phyloP scores from a whole-genome alignment of 1,140 invertebrate species.

The Caligus rogercresseyi region DNA sequence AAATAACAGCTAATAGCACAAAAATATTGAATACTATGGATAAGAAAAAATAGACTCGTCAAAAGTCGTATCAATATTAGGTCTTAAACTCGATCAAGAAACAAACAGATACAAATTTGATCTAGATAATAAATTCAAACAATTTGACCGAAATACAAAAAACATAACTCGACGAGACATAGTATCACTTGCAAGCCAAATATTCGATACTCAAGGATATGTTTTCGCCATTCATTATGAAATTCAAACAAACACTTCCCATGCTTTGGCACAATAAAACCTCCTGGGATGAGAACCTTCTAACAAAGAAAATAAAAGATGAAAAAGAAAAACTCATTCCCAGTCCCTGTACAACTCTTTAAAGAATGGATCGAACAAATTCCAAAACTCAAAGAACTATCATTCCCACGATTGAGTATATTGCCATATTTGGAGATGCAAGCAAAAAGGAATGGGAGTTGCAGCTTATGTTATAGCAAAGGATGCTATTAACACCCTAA shows the following conservation, averaged over 20 bases:
- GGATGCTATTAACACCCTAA: neutral
- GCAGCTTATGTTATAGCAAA: neutral
- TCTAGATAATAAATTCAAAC: slow-evolving; percentile 6
- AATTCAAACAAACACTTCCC: neutral
- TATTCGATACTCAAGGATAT: slow-evolving; percentile 4
- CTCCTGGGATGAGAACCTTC: slow-evolving; percentile 5
- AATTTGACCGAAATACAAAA: neutral
- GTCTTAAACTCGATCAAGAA: neutral
- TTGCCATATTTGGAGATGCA: neutral
- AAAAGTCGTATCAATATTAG: neutral
- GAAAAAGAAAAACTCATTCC: neutral
- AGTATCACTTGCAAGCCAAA: neutral
- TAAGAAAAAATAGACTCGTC: neutral
- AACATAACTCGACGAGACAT: neutral
- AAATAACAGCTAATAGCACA: neutral
- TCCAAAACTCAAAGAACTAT: neutral
- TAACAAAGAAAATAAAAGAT: neutral
- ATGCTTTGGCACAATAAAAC: neutral
- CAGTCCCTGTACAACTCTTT: neutral
- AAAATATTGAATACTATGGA: neutral
- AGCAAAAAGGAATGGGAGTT: neutral
- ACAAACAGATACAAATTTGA: neutral
- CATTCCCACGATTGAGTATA: neutral
- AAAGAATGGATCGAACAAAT: slow-evolving; percentile 8
- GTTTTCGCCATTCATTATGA: neutral